A percentile compares a stretch with the other conserved stretches of the same genome.
These are phyloP conservation scores for Drosophila nasuta DNA, from an alignment of 1,140 invertebrate genomes.

Conservation along the genomic window DNA sequence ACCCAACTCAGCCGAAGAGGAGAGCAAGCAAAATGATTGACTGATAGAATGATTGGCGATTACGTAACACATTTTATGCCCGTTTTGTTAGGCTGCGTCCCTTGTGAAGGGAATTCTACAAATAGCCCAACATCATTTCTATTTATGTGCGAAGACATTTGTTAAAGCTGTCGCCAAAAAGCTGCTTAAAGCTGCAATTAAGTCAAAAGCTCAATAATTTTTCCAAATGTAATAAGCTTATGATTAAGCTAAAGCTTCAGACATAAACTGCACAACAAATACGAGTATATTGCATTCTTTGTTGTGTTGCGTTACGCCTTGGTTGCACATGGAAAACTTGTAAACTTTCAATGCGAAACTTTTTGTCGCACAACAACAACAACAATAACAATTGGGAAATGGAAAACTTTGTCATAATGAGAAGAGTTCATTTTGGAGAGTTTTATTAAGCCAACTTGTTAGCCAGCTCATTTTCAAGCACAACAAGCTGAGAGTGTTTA, in stretches of 20 bases:
- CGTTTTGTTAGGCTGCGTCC: neutral
- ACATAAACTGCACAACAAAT: conserved; percentile 3
- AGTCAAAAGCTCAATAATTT: no score
- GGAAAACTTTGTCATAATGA: conserved; percentile 22
- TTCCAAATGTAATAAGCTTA: conserved; percentile 1
- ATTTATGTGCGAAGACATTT: neutral
- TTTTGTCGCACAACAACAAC: neutral
- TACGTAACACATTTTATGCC: conserved; percentile 47
- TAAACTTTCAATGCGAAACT: conserved; percentile 2
- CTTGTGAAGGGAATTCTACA: neutral
- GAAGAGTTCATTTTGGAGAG: conserved; percentile 7
- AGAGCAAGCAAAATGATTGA: conserved; percentile 41
- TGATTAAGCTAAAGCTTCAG: neutral
- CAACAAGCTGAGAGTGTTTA: neutral
- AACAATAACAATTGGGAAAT: conserved; percentile 15
- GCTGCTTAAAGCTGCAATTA: neutral
- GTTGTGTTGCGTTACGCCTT: neutral
- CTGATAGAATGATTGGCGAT: conserved; percentile 69
- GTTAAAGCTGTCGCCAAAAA: neutral
- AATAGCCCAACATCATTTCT: conserved; percentile 9
- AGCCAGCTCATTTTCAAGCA: conserved; percentile 14
- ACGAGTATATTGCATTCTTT: conserved; percentile 9
- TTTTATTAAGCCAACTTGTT: conserved; percentile 24
- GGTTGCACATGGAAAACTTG: neutral
- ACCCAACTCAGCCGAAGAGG: conserved; percentile 33